A percentile compares a stretch with the other conserved stretches of the same genome.
These are phyloP conservation scores for Ephydatia muelleri DNA, from an alignment of 37 sponge, comb jelly and placozoan genomes.

Conservation along the genomic window DNA sequence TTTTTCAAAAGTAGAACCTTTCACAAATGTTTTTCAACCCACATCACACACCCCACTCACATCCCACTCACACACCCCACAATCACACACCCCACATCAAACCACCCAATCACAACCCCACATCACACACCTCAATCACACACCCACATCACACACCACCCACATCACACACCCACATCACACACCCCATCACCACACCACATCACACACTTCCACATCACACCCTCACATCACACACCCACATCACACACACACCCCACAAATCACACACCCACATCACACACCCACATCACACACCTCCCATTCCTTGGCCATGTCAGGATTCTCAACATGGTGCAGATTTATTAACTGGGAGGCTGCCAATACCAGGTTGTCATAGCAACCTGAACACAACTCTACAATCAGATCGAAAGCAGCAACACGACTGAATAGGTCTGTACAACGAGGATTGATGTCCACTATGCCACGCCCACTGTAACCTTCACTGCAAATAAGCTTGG, in stretches of 20 bases:
- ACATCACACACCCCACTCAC: too few species aligned
- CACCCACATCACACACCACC: too few species aligned
- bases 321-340: constrained; percentile 64
- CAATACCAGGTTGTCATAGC: constrained; percentile 72
- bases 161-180: background rate
- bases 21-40: too few species aligned
- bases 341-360: constrained; percentile 56
- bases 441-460: constrained; percentile 58
- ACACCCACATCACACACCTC: constrained; percentile 58
- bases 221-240: background rate
- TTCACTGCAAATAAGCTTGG: constrained; percentile 52
- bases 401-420: constrained; percentile 88
- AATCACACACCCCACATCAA: too few species aligned
- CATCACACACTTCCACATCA: background rate
- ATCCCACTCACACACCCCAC: too few species aligned
- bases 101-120: background rate
- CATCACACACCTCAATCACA: background rate
- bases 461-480: constrained; percentile 21
- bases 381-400: constrained; percentile 68
- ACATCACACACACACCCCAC: background rate
- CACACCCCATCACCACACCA: background rate
- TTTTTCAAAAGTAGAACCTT: too few species aligned
- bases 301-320: constrained; percentile 76
- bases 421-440: constrained; percentile 45
- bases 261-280: background rate